Evolutionary conservation across 2,113 vertebrate species (phyloP), one percentile per base, ranked within the genome.

Genomic region (Onychostoma macrolepis): DNA sequence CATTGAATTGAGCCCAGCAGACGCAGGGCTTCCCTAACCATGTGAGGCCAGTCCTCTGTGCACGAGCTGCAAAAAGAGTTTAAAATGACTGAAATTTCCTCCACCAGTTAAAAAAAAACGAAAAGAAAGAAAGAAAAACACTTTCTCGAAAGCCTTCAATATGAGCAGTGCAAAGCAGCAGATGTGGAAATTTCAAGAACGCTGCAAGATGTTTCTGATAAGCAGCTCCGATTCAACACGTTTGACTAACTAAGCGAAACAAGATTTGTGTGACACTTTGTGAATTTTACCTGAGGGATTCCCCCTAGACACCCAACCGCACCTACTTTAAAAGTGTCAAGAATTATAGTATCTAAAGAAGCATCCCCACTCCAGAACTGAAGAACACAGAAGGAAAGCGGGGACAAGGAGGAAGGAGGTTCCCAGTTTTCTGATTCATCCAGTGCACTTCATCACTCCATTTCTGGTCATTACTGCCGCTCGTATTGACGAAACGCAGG

Each of bases 351-450:
- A 61, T 56, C 48, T 33, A 6, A 33, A 50, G 28, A 3, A 3
- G 28, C 76, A 80, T 80, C 12, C 26, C 10, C 1, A n/a, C 33
- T 17, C 6, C 53, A 61, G 53, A 61, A 17, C 10, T 1, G 28
- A 30, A 1, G 9, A 50, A 26, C 24, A 17, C 6, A 17, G 7
- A 76, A 43, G 48, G 33, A 41, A 30, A 30, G 17, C 30, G 56
- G 11, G 30, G 28, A 65, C 36, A 21, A 65, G 74, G 83, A 89
- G 84, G 79, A 38, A 72, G 65, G 83, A 89, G 84, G 80, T 83
- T 86, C 86, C 81, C 43, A 41, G 83, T 72, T 78, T 85, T 83
- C 86, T 87, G 86, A 85, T 83, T 89, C 88, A 87, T 82, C 33
- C 45, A 24, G 43, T 71, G 65, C 74, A 87, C 63, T 89, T 83